These are phyloP conservation scores for Astropecten irregularis DNA, from an alignment of 53 echinoderm and acorn worm species.

Conservation along the genomic window DNA sequence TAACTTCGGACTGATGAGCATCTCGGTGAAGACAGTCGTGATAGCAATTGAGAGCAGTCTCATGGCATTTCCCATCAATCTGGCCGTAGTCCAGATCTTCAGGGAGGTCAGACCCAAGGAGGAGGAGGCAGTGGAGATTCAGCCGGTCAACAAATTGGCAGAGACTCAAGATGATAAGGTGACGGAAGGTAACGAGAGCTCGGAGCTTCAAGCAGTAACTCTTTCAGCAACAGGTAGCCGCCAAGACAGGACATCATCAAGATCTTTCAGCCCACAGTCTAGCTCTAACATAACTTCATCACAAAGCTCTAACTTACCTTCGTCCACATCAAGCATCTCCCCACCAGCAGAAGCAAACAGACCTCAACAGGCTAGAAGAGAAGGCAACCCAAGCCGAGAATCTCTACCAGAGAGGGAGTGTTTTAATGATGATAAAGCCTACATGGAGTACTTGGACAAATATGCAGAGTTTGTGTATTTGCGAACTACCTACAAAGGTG, in stretches of 20 bases:
- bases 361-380: background rate
- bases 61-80: conserved; percentile 74
- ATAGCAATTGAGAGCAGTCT: conserved; percentile 82
- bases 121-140: conserved; percentile 37
- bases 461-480: conserved; percentile 34
- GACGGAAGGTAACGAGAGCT: background rate
- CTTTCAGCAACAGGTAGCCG: background rate
- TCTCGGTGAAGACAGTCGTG: conserved; percentile 68
- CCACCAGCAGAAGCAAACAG: background rate
- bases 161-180: background rate
- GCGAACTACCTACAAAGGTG: background rate
- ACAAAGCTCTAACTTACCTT: background rate
- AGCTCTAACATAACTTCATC: too few species aligned
- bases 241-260: background rate
- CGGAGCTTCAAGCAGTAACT: background rate
- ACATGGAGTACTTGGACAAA: conserved; percentile 10
- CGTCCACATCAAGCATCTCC: background rate
- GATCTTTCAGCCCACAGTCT: background rate
- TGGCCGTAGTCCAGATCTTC: conserved; percentile 73
- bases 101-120: conserved; percentile 51
- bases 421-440: conserved; percentile 7
- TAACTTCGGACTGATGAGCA: conserved; percentile 76
- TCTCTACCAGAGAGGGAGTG: conserved; percentile 14
- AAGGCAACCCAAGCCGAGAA: background rate
- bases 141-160: background rate